Base-by-base conservation (phyloP, 2,113 vertebrate genomes). In the Antigone vipio region DNA sequence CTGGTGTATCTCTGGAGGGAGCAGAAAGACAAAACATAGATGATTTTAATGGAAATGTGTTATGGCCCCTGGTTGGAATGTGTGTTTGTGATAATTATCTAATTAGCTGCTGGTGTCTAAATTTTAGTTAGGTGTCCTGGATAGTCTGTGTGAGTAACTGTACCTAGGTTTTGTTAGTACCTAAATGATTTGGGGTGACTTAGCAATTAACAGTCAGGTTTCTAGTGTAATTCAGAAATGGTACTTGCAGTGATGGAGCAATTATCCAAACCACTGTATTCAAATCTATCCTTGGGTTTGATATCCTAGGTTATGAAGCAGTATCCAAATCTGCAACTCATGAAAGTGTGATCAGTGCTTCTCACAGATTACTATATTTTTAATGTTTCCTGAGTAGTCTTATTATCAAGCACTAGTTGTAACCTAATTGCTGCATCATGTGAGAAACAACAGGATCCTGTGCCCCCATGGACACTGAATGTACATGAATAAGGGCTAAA, bases 271-370 rank as follows among this genome's bases (percentile, higher is more conserved):
- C 7, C 18, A 11, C 23, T 62, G 14, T 44, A 21, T 68, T 80
- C 11, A 47, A 29, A 47, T 93, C 38, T 72, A 7, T 60, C 40
- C 18, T 15, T 67, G 9, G 74, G 20, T 83, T 90, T 85, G 42
- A 6, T 78, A 29, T 3, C 1, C 0, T 40, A 8, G 0, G 0
- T 71, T 78, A 55, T 14, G 15, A 85, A 71, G 26, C 23, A 0
- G 0, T 50, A 47, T 50, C 30, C 29, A 60, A 59, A 59, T 71
- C 18, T 74, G 32, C 35, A 62, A 2, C 15, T 13, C 7, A 3
- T 42, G 29, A 4, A 72, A 76, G 6, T 22, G 15, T 90, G 20
- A 21, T 40, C 8, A 6, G 38, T 71, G 24, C 42, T 77, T 74
- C 38, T 92, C 14, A 29, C 19, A 83, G 72, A 29, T 79, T 4